A percentile compares a stretch with the other conserved stretches of the same genome.
These are phyloP conservation scores for Bettongia penicillata DNA, from an alignment of 2,113 vertebrate genomes.

Conservation along the genomic window DNA sequence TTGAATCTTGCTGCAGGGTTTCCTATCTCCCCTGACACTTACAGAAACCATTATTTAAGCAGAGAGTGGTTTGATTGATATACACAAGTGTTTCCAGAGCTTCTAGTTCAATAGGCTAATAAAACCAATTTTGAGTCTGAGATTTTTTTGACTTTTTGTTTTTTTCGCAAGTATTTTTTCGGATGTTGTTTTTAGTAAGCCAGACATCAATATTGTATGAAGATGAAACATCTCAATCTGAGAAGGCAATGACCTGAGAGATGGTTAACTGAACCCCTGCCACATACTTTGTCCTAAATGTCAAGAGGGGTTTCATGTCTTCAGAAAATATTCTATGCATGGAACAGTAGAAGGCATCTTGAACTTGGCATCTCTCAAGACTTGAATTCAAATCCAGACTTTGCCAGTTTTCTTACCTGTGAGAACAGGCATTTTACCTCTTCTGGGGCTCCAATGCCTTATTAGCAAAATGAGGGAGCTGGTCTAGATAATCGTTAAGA, in stretches of 20 bases:
- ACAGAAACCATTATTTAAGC: not conserved
- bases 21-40: not conserved
- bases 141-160: not conserved
- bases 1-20: constrained; percentile 16
- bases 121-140: not conserved
- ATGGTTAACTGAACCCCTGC: not conserved
- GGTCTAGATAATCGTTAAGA: not conserved
- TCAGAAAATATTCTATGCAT: not conserved
- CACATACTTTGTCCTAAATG: not conserved
- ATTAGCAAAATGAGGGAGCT: not conserved
- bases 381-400: not conserved
- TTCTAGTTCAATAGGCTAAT: not conserved
- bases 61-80: not conserved
- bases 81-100: not conserved
- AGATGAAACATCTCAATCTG: not conserved
- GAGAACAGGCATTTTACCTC: not conserved
- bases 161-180: not conserved
- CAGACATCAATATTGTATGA: not conserved
- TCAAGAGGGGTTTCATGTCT: not conserved
- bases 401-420: not conserved
- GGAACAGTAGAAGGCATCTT: not conserved
- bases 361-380: not conserved
- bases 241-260: not conserved
- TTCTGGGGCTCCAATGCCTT: not conserved
- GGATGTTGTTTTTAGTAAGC: not conserved